Conservation (phyloP, 2,113 vertebrate genomes). For the Castor canadensis region DNA sequence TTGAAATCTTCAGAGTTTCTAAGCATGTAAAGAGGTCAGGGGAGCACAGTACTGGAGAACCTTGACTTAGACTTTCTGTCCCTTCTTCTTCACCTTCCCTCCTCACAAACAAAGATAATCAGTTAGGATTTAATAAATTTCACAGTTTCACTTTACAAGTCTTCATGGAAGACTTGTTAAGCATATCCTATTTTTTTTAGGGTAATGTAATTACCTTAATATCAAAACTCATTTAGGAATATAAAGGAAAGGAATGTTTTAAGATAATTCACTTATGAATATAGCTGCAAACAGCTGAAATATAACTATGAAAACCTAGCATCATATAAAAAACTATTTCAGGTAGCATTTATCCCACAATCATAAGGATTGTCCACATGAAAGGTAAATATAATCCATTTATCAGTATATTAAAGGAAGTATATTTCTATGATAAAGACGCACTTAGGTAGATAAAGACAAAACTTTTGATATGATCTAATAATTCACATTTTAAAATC, state of each 20-base stretch:
- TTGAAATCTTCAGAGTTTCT: background rate
- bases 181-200: background rate
- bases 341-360: background rate
- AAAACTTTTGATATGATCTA: background rate
- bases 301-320: background rate
- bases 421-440: background rate
- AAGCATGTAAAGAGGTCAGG: background rate
- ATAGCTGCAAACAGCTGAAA: background rate
- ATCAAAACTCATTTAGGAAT: background rate
- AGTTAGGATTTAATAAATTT: background rate
- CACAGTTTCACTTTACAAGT: background rate
- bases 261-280: background rate
- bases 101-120: background rate
- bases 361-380: background rate
- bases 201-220: background rate
- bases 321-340: background rate
- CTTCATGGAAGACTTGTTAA: background rate
- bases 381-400: background rate
- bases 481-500: background rate
- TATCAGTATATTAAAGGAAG: background rate
- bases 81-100: background rate
- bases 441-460: background rate
- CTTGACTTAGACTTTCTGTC: background rate
- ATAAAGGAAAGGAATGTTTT: background rate
- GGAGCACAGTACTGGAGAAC: background rate